phyloP scores from a whole-genome alignment of 2,113 vertebrate genomes.

The Phainopepla nitens region DNA sequence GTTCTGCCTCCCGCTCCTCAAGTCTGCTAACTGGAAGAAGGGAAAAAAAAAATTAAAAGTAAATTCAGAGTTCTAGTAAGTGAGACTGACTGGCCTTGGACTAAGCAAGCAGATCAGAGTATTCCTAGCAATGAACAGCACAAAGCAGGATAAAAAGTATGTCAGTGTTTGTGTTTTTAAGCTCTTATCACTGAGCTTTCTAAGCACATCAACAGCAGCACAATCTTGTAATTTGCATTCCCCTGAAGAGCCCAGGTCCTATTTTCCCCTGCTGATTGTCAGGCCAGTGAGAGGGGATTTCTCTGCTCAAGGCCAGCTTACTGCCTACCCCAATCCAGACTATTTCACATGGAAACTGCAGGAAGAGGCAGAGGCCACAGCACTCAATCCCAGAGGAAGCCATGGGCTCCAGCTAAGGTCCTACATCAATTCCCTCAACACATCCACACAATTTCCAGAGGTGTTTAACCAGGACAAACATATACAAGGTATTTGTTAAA shows the following conservation, averaged over 20 bases:
- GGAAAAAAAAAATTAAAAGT: constrained; percentile 26
- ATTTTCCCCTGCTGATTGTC: not conserved
- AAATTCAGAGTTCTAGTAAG: not conserved
- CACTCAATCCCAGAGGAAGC: not conserved
- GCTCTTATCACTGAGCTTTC: not conserved
- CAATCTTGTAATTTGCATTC: not conserved
- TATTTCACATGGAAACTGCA: not conserved
- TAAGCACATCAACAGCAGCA: not conserved
- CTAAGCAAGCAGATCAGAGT: not conserved
- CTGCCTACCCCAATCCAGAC: not conserved
- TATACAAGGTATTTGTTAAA: not conserved
- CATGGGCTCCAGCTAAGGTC: not conserved
- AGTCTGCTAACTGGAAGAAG: constrained; percentile 86
- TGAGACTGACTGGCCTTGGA: not conserved
- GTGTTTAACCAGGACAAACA: not conserved
- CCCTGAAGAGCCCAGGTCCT: not conserved
- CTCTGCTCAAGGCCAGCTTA: not conserved
- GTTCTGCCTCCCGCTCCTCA: constrained; percentile 93
- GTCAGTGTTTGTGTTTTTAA: not conserved
- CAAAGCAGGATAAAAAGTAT: not conserved
- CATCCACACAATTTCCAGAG: not conserved
- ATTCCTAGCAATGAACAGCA: not conserved
- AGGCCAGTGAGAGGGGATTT: not conserved
- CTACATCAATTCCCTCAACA: not conserved
- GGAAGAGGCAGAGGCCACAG: not conserved